These are phyloP conservation scores for Bombus fervidus DNA, from an alignment of 1,140 invertebrate species.

Conservation along the genomic window DNA sequence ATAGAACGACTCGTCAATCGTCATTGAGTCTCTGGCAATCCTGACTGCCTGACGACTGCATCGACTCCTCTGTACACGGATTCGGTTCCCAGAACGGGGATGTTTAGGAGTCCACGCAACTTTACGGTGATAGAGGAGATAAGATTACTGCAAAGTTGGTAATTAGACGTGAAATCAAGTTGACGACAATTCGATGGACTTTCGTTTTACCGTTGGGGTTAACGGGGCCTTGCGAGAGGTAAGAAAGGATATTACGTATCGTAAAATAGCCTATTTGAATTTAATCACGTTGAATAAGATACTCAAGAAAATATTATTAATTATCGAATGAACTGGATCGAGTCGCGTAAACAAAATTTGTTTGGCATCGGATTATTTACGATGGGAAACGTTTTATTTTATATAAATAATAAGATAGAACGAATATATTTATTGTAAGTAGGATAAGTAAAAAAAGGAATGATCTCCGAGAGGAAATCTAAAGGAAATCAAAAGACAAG, in stretches of 20 bases:
- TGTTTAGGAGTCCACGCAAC: slow-evolving; percentile 25
- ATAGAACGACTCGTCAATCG: slow-evolving; percentile 36
- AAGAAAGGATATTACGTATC: background rate
- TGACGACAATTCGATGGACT: background rate
- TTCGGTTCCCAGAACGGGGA: slow-evolving; percentile 36
- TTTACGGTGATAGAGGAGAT: background rate
- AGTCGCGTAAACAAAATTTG: background rate
- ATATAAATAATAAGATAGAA: background rate
- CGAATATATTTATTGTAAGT: background rate
- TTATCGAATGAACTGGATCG: background rate
- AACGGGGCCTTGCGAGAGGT: background rate
- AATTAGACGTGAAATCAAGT: slow-evolving; percentile 21
- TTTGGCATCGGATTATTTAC: too few relatives aligned
- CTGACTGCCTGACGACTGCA: slow-evolving; percentile 64
- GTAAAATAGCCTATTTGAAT: background rate
- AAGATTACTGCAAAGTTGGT: slow-evolving; percentile 4
- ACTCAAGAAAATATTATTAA: background rate
- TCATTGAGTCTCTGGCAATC: slow-evolving; percentile 66
- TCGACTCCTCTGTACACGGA: slow-evolving; percentile 41
- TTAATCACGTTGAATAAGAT: background rate
- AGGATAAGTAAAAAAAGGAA: too few relatives aligned
- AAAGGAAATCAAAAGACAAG: too few relatives aligned
- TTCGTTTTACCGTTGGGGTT: background rate
- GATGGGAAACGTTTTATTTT: background rate
- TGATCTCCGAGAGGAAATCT: too few relatives aligned